phyloP scores from a whole-genome alignment of 1,140 invertebrate genomes.

The Acromyrmex echinatior region DNA sequence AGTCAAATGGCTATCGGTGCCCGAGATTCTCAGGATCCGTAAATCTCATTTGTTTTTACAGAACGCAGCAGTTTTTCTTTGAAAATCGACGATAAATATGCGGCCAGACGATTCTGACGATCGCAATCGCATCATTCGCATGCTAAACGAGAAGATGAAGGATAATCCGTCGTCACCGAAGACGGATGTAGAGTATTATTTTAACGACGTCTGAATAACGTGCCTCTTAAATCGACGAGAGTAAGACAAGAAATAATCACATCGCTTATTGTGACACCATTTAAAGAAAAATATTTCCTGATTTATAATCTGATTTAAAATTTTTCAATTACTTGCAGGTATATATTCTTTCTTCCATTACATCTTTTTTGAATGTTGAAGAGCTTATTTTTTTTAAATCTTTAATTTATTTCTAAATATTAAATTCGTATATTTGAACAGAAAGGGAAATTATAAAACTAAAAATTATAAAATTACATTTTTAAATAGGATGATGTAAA shows the following conservation, averaged over 20 bases:
- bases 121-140: conserved; percentile 5
- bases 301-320: neutral
- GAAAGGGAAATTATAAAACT: neutral
- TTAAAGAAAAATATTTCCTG: neutral
- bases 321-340: neutral
- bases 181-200: conserved; percentile 61
- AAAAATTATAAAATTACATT: neutral
- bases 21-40: neutral
- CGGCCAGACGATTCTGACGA: neutral
- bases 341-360: neutral
- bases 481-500: neutral
- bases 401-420: neutral
- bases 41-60: conserved; percentile 21
- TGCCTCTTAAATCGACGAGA: conserved; percentile 31
- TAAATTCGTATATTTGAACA: neutral
- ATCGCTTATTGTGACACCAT: neutral
- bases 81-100: conserved; percentile 20
- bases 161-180: neutral
- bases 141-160: conserved; percentile 45
- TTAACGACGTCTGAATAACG: conserved; percentile 58
- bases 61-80: neutral
- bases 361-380: neutral
- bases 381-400: neutral
- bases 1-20: neutral
- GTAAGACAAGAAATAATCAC: conserved; percentile 23